Percentiles rank a stretch among this genome's conserved stretches.
Evolutionary conservation across 2,113 vertebrate species (phyloP).

Genomic region (Lichenostomus cassidix): DNA sequence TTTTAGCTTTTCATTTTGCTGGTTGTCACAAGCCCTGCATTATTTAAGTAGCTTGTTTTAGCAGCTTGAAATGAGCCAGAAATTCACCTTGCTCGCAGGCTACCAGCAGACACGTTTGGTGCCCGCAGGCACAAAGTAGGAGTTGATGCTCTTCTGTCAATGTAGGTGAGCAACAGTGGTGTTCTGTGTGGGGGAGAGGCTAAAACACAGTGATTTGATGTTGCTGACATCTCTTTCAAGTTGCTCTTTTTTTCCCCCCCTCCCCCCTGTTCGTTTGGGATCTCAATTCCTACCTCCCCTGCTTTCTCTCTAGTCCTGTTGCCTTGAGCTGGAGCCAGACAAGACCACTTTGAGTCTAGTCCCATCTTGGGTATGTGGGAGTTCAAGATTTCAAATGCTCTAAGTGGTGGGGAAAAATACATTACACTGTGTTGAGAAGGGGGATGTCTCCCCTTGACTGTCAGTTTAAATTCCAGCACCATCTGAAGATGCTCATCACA

Average conservation of each 20-base stretch:
- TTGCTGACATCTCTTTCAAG: conserved; percentile 44
- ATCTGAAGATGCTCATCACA: not conserved
- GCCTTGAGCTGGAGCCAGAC: conserved; percentile 46
- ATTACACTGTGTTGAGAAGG: not conserved
- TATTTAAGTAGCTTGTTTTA: conserved; percentile 60
- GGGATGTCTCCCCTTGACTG: not conserved
- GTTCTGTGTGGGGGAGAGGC: conserved; percentile 11
- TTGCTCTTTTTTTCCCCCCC: not conserved
- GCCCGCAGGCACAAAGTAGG: conserved; percentile 27
- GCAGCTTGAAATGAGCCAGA: conserved; percentile 23
- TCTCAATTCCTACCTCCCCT: not conserved
- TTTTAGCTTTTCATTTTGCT: conserved; percentile 1
- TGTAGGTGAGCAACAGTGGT: conserved; percentile 10
- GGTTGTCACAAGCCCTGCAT: conserved; percentile 37
- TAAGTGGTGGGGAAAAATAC: not conserved
- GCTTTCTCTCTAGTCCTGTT: not conserved
- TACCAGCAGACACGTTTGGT: conserved; percentile 35
- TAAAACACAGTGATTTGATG: not conserved
- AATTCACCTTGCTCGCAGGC: conserved; percentile 47
- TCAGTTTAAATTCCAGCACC: not conserved
- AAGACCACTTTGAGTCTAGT: conserved; percentile 5
- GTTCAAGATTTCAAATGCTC: not conserved
- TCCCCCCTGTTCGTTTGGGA: rapidly evolving
- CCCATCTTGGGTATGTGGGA: not conserved
- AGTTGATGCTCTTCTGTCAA: conserved; percentile 37